These are phyloP conservation scores for Mamestra configurata DNA, from an alignment of 1,140 invertebrate genomes.

Conservation along the genomic window DNA sequence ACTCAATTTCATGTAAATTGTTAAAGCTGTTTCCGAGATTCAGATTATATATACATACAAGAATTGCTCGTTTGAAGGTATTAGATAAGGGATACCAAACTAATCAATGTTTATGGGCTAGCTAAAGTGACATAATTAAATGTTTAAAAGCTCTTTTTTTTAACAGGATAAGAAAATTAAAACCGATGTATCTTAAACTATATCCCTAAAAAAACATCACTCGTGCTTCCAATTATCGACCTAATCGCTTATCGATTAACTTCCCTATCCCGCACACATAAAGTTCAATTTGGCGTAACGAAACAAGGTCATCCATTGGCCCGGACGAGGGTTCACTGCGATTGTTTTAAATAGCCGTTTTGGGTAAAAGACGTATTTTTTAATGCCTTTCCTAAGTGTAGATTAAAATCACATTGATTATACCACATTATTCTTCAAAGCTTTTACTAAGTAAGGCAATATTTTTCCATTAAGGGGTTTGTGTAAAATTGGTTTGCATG, in stretches of 20 bases:
- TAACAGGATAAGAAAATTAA: not conserved
- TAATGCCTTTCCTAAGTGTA: constrained; percentile 22
- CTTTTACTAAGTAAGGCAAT: constrained; percentile 6
- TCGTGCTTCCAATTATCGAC: constrained; percentile 26
- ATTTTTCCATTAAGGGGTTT: not conserved
- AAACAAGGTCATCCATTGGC: constrained; percentile 25
- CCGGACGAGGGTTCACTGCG: constrained; percentile 21
- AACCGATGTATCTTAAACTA: not conserved
- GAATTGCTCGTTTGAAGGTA: too few species aligned
- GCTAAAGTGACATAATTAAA: not conserved
- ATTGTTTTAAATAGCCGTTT: constrained; percentile 45
- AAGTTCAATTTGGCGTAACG: constrained; percentile 7
- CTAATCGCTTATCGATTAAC: constrained; percentile 22
- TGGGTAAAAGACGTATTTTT: constrained; percentile 41
- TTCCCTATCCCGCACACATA: not conserved
- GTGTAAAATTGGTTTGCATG: not conserved
- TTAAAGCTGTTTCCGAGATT: too few species aligned
- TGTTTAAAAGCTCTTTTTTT: not conserved
- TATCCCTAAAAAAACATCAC: constrained; percentile 19
- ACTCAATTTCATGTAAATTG: too few species aligned
- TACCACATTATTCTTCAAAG: not conserved
- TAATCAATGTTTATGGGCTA: too few species aligned
- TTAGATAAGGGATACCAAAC: too few species aligned
- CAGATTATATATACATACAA: too few species aligned
- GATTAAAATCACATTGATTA: constrained; percentile 43